Evolutionary conservation across 2,797 vertebrate genomes (phyloP), one percentile per base, ranked within the genome.

Genomic region (Melanotaenia maccullochi): DNA sequence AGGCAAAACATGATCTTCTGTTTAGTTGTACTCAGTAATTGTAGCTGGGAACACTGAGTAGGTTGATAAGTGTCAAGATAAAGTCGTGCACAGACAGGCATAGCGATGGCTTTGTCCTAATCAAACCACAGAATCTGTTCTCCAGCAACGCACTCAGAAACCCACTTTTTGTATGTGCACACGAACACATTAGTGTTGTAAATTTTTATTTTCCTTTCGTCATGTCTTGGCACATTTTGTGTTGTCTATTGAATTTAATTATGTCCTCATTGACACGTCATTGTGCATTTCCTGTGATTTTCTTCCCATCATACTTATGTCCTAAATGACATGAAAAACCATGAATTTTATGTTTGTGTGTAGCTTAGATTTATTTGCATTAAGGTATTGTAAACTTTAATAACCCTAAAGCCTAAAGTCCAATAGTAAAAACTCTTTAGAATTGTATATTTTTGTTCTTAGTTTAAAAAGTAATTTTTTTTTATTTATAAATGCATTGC

Each of bases 181-280:
- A 67, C 20, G 13, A 24, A 70, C 60, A 73, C 32, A 56, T 54
- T 38, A 67, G 49, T 76, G 42, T 54, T 66, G 55, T 25, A 54
- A 8, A 38, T 44, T 30, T 2, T 56, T 30, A 24, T 25, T 33
- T 36, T 71, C 38, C 1, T 75, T 63, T 78, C 51, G 51, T 81
- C 54, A 49, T 0, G 24, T 83, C 64, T 67, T 35, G 3, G 66
- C 33, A 65, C 65, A 74, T 60, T 25, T 32, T 60, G 54, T 76
- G 13, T n/a, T 18, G 28, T 79, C 18, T 70, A 6, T 72, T 62
- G 40, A 55, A 64, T 68, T 42, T 60, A 9, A 70, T 64, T 44
- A 49, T 71, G 65, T 81, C 28, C 14, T 65, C 87, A 86, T 86
- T 81, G 38, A 71, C 42, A 67, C 55, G 11, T 38, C 72, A 68